Evolutionary conservation across 2,888 invertebrate species (phyloP).

Genomic region (Adela reaumurella): DNA sequence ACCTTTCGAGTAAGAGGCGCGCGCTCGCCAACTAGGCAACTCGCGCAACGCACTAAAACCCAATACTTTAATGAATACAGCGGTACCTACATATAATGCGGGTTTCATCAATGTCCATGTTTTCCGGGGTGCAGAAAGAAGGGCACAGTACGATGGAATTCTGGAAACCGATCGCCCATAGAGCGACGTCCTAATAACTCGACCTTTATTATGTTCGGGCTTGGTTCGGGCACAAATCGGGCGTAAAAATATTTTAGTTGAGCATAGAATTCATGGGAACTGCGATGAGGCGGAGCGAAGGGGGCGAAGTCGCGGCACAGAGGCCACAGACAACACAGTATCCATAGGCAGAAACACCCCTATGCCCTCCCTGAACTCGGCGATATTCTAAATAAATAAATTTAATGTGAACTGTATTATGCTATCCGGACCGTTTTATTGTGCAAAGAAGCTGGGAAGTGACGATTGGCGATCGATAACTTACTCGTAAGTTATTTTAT

Average conservation of each 20-base stretch:
- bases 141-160: not conserved
- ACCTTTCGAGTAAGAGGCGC: too few relatives aligned
- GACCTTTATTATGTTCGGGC: not conserved
- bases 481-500: too few relatives aligned
- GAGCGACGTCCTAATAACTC: not conserved
- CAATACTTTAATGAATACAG: too few relatives aligned
- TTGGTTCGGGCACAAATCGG: not conserved
- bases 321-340: not conserved
- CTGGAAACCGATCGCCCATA: not conserved
- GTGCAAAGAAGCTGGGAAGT: too few relatives aligned
- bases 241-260: not conserved
- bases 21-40: too few relatives aligned
- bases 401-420: too few relatives aligned
- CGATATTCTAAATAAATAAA: too few relatives aligned
- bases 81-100: too few relatives aligned
- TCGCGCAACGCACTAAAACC: too few relatives aligned
- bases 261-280: not conserved
- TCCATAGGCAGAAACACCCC: not conserved
- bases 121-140: not conserved
- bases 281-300: not conserved
- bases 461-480: too few relatives aligned
- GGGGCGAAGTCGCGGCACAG: not conserved
- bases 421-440: too few relatives aligned
- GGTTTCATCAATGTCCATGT: too few relatives aligned
- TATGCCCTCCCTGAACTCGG: not conserved